phyloP scores from a whole-genome alignment of 1,140 invertebrate species.

The Sinella curviseta region DNA sequence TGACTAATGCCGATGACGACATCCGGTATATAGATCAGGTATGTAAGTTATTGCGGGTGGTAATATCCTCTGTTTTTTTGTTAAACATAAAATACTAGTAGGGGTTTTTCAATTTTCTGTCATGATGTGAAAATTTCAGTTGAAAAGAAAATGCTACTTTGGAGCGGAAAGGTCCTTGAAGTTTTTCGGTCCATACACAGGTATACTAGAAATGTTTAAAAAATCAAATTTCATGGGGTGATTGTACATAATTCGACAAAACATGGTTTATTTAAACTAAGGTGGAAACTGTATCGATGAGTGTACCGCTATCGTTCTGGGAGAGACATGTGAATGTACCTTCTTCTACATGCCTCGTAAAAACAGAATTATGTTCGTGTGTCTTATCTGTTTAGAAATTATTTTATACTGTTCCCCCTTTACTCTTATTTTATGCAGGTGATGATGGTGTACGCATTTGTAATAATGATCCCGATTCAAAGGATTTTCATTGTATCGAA shows the following conservation, averaged over 20 bases:
- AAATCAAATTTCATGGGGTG: too few species aligned
- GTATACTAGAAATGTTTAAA: not conserved
- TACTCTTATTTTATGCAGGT: too few species aligned
- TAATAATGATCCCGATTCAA: not conserved
- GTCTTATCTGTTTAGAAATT: too few species aligned
- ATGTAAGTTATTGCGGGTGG: not conserved
- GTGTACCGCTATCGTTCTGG: not conserved
- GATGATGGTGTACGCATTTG: not conserved
- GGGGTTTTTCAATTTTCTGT: not conserved
- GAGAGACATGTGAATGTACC: not conserved
- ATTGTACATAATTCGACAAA: not conserved
- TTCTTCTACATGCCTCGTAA: not conserved
- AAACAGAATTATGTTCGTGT: not conserved
- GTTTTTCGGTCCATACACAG: conserved; percentile 9
- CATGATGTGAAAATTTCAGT: not conserved
- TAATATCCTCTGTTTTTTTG: not conserved
- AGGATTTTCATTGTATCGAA: not conserved
- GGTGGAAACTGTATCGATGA: conserved; percentile 8
- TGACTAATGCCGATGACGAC: not conserved
- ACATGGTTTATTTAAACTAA: not conserved
- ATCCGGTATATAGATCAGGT: not conserved
- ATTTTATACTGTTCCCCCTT: too few species aligned
- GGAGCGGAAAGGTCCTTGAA: not conserved
- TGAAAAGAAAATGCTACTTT: not conserved
- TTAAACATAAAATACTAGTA: not conserved